Evolutionary conservation across 2,797 vertebrate species (phyloP), one percentile per base, ranked within the genome.

Genomic region (Nyctalus aviator): DNA sequence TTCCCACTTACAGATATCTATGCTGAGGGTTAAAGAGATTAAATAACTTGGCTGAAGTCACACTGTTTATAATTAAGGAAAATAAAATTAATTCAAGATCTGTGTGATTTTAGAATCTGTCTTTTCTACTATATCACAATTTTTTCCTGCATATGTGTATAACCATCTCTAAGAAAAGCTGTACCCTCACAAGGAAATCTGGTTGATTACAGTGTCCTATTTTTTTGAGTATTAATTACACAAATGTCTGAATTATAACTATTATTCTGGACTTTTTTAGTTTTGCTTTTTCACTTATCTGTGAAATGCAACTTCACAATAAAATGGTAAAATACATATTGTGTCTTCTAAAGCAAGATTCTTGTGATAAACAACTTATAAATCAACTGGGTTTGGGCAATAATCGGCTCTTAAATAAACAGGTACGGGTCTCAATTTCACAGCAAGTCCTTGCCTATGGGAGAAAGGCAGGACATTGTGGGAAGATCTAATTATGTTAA

Each of bases 221-320:
- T 93, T 79, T 41, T 32, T 91, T 91, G 55, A 66, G 35, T 64
- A 41, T 48, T 91, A 87, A 93, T 68, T 68, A 35, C 37, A 93
- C 4, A 76, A n/a, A 32, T 89, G 30, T 64, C 37, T 94, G 21
- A 44, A 77, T 66, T 76, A 68, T 35, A 55, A 15, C 2, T 69
- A 50, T 73, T 77, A 76, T 48, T 68, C 5, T 30, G 44, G 55
- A n/a, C 6, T 55, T n/a, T 35, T n/a, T 44, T 50, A 15, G 2
- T 64, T 50, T 93, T 68, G 13, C 10, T 37, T 92, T 95, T 88
- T 25, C 4, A 64, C 35, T 48, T 86, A 23, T 92, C 12, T 35
- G 9, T 78, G 23, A 78, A 13, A 91, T 20, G 53, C 41, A 71
- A 53, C 78, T 93, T 93, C 20, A 82, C 30, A 73, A 68, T 75